Evolutionary conservation across 2,888 invertebrate species (phyloP).

Genomic region (Cheilosia grossa): DNA sequence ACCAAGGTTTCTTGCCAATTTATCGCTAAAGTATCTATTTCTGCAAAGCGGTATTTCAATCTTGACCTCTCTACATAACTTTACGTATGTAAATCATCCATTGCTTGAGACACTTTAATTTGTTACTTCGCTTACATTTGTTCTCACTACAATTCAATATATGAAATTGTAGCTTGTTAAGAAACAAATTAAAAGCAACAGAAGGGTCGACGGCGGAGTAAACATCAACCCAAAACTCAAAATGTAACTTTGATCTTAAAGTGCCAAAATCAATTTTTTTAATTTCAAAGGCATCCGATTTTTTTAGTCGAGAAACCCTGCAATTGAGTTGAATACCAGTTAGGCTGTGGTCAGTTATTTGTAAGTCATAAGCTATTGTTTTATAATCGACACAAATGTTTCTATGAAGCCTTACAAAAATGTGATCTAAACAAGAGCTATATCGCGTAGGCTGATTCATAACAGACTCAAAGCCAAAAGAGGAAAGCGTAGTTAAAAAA

Average conservation of each 20-base stretch:
- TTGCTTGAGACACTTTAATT: conserved; percentile 18
- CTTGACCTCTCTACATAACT: background rate
- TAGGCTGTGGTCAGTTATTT: conserved; percentile 22
- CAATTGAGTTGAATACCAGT: conserved; percentile 17
- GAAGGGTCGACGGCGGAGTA: background rate
- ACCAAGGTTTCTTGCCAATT: background rate
- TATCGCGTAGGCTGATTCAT: conserved; percentile 17
- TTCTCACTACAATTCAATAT: conserved; percentile 2
- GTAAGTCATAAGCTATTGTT: conserved; percentile 1
- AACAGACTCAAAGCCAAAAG: conserved; percentile 21
- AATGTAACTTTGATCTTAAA: conserved; percentile 4
- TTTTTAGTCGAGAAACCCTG: background rate
- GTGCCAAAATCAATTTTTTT: conserved; percentile 8
- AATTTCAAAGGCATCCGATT: background rate
- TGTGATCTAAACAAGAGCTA: conserved; percentile 17
- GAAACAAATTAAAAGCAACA: conserved; percentile 11
- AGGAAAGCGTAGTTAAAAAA: conserved; percentile 10
- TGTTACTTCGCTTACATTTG: no score
- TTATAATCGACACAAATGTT: background rate
- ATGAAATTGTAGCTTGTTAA: conserved; percentile 21
- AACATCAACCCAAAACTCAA: conserved; percentile 26
- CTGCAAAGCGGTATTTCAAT: background rate
- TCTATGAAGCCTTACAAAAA: conserved; percentile 19
- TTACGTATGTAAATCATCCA: background rate
- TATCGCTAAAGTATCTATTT: background rate